These are phyloP conservation scores for Dermochelys coriacea DNA, from an alignment of 2,797 vertebrate genomes.

Conservation along the genomic window DNA sequence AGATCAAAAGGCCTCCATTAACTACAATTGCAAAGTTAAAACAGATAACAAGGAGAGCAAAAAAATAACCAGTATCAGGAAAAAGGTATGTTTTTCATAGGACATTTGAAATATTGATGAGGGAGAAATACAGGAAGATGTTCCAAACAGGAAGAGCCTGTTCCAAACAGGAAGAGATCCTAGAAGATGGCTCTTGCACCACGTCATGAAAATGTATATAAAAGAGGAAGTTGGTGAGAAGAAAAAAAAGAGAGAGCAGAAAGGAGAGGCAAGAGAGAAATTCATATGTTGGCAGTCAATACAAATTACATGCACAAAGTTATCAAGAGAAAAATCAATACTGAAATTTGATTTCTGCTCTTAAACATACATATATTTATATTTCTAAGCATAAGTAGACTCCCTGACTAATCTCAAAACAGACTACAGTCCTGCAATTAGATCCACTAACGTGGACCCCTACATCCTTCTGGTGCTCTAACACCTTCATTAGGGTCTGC, in stretches of 20 bases:
- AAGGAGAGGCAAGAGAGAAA: neutral
- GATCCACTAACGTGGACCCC: neutral
- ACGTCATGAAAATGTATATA: neutral
- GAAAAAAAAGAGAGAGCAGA: neutral
- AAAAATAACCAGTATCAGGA: neutral
- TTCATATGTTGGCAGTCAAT: neutral
- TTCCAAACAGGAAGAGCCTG: neutral
- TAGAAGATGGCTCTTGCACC: neutral
- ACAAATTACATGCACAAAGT: neutral
- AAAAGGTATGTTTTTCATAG: neutral
- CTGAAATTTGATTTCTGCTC: neutral
- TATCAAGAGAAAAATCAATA: neutral
- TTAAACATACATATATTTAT: neutral
- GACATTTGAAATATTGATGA: neutral
- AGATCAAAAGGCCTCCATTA: neutral
- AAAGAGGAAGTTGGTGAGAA: neutral
- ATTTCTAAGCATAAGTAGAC: neutral
- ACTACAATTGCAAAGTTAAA: neutral
- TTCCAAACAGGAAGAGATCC: neutral
- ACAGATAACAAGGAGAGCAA: neutral
- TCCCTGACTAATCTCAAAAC: neutral
- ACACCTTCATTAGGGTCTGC: neutral
- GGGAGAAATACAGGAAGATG: neutral
- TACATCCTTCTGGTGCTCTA: neutral
- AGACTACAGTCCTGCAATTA: neutral